A percentile compares a stretch with the other conserved stretches of the same genome.
Evolutionary conservation across 2,797 vertebrate genomes (phyloP).

Genomic region (Myotis planiceps): DNA sequence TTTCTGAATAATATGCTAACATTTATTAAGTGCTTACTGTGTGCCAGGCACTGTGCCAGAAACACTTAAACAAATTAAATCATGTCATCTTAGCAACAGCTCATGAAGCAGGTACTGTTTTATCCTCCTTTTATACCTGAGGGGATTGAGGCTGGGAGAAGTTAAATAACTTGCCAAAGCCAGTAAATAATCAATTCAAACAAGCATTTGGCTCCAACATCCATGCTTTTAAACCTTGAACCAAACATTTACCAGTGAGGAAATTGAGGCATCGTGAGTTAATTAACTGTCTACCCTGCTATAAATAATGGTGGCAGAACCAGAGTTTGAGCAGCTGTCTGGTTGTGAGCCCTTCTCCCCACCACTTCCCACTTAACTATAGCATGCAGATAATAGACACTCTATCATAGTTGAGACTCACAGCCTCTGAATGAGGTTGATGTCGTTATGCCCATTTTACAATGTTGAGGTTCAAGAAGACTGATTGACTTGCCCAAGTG

Average conservation of each 20-base stretch:
- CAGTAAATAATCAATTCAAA: neutral
- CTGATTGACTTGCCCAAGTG: neutral
- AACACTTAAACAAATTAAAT: constrained; percentile 50
- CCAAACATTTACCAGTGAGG: neutral
- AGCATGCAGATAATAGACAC: neutral
- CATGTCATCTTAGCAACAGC: neutral
- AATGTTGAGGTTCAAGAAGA: neutral
- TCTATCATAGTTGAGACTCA: neutral
- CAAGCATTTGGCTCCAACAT: neutral
- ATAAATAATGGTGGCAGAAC: neutral
- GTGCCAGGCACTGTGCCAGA: neutral
- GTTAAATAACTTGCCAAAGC: constrained; percentile 15
- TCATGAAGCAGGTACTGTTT: neutral
- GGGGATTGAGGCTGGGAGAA: neutral
- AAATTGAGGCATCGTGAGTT: neutral
- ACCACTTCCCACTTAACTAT: neutral
- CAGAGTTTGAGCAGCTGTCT: neutral
- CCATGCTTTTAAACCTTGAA: neutral
- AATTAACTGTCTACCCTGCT: neutral
- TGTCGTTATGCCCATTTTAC: neutral
- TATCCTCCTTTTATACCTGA: neutral
- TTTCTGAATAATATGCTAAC: neutral
- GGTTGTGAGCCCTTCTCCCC: neutral
- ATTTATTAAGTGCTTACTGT: constrained; percentile 35
- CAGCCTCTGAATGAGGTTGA: neutral